Percentiles rank a stretch among this genome's conserved stretches.
These are phyloP conservation scores for Amazona guildingii DNA, from an alignment of 2,113 vertebrate genomes.

Conservation along the genomic window DNA sequence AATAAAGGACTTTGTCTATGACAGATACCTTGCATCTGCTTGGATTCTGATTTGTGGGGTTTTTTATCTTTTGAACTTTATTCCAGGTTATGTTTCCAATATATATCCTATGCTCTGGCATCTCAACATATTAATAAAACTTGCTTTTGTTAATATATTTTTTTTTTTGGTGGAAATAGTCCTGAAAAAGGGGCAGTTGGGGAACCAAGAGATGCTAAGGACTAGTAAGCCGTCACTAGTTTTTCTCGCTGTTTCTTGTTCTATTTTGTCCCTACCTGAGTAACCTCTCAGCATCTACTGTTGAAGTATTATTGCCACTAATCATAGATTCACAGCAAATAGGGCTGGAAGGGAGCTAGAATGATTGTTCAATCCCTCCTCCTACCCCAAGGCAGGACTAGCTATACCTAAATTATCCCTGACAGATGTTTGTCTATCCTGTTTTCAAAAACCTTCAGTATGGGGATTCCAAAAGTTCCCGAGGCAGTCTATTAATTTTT, in stretches of 20 bases:
- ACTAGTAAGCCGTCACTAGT: not conserved
- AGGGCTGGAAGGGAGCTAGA: not conserved
- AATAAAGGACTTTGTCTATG: not conserved
- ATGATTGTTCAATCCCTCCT: conserved; percentile 11
- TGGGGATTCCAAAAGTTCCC: conserved; percentile 23
- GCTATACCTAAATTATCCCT: conserved; percentile 30
- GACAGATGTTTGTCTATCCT: conserved; percentile 41
- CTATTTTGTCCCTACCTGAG: not conserved
- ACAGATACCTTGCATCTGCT: not conserved
- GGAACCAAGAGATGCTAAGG: not conserved
- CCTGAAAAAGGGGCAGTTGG: not conserved
- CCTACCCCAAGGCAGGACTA: conserved; percentile 15
- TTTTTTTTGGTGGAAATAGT: not conserved
- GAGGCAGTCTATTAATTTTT: conserved; percentile 16
- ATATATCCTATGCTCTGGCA: not conserved
- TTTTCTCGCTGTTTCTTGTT: not conserved
- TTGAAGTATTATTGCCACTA: not conserved
- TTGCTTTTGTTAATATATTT: not conserved
- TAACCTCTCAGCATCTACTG: not conserved
- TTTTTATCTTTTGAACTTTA: not conserved
- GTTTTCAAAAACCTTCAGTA: conserved; percentile 9
- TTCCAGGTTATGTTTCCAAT: not conserved
- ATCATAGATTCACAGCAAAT: conserved; percentile 22
- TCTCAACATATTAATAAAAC: not conserved
- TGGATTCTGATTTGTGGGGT: not conserved